Conservation (phyloP, 2,888 invertebrate genomes). For the Limenitis camilla region DNA sequence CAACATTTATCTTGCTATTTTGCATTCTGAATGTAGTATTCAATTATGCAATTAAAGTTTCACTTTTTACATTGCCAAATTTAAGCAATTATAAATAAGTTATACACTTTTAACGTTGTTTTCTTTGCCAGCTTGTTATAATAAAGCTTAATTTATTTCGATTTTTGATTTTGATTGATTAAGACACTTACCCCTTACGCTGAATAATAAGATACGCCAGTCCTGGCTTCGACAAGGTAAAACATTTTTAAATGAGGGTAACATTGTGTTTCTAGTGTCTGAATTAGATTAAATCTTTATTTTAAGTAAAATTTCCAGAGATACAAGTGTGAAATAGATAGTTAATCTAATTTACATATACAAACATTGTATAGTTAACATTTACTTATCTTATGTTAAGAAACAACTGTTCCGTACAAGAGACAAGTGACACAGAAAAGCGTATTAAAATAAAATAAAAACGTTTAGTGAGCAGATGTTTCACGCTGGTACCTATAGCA, state of each 20-base stretch:
- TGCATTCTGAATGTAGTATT: conserved; percentile 4
- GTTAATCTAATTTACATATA: too few species aligned
- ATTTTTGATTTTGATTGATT: neutral
- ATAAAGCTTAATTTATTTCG: neutral
- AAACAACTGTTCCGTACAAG: neutral
- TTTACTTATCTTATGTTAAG: too few species aligned
- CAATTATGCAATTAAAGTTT: conserved; percentile 14
- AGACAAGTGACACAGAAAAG: neutral
- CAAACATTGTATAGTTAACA: too few species aligned
- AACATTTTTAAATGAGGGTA: too few species aligned
- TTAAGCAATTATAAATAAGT: conserved; percentile 7
- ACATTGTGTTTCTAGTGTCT: too few species aligned
- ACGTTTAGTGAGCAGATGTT: conserved; percentile 8
- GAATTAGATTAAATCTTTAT: too few species aligned
- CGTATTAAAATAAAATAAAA: neutral
- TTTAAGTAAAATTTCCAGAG: too few species aligned
- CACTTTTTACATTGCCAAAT: conserved; percentile 10
- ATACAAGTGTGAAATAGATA: too few species aligned
- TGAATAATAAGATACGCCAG: too few species aligned
- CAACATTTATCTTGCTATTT: conserved; percentile 3
- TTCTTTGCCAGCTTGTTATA: neutral
- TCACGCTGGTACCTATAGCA: neutral
- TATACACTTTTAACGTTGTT: conserved; percentile 3
- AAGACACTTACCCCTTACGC: too few species aligned
- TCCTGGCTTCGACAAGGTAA: too few species aligned